Evolutionary conservation across 2,888 invertebrate species (phyloP), one percentile per base, ranked within the genome.

Genomic region (Nomada fucata): DNA sequence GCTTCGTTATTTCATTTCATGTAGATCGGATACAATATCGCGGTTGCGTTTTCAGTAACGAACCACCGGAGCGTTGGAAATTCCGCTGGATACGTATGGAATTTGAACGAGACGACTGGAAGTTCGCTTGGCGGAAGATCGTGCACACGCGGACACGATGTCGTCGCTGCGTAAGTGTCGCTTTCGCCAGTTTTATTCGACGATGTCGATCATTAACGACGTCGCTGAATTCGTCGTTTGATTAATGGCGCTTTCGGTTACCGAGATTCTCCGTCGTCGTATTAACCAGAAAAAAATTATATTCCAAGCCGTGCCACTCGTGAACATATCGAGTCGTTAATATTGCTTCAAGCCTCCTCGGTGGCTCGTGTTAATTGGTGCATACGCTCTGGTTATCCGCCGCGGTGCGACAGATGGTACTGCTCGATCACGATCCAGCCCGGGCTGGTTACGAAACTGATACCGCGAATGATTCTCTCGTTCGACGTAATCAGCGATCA

Each of bases 261-360:
- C 2, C 26, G 18, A 52, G 13, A 11, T 50, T 10, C 50, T 2
- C 23, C 10, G 7, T n/a, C 18, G 9, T 52, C 52, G 52, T 26
- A 61, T 74, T 68, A 68, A 68, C 60, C 63, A 68, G 55, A 50
- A 50, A 50, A 57, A 71, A 20, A 23, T 57, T 9, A 52, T 9
- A 52, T 67, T 61, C 11, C 55, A 15, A 26, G 11, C 44, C 18
- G 26, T 23, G 36, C 53, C 52, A 42, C 72, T 80, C 57, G 79
- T 53, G 18, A 78, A 44, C 44, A 67, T 47, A 52, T 47, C 79
- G 78, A 57, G 18, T 71, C 79, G 79, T 77, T 80, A 77, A 77
- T 68, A 73, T 77, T 61, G 29, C 53, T 47, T 77, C 11, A 55
- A 77, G 47, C 44, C 42, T 55, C 20, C 72, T 76, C 47, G 47